phyloP scores from a whole-genome alignment of 2,888 invertebrate species.

The Malthinus seriepunctatus region DNA sequence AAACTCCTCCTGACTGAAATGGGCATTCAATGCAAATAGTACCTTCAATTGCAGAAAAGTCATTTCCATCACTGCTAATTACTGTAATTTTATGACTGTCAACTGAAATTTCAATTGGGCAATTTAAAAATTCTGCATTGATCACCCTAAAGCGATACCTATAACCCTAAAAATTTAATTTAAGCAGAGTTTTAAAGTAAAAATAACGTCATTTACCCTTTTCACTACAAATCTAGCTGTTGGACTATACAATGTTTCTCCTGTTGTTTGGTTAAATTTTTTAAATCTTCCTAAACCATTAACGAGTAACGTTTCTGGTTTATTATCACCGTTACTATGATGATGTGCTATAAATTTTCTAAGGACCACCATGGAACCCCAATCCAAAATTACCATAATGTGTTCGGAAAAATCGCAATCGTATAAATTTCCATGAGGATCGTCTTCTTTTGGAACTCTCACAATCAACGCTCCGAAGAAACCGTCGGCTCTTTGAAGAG shows the following conservation, averaged over 20 bases:
- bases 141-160: slow-evolving; percentile 81
- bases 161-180: slow-evolving; percentile 62
- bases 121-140: slow-evolving; percentile 86
- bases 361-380: slow-evolving; percentile 74
- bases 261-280: slow-evolving; percentile 48
- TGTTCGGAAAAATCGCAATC: slow-evolving; percentile 81
- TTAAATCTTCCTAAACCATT: slow-evolving; percentile 77
- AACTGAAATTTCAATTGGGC: slow-evolving; percentile 81
- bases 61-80: slow-evolving; percentile 79
- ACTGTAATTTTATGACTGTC: slow-evolving; percentile 81
- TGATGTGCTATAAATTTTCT: slow-evolving; percentile 84
- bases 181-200: slow-evolving; percentile 43
- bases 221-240: slow-evolving; percentile 68
- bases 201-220: slow-evolving; percentile 56
- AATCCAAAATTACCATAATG: slow-evolving; percentile 77
- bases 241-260: slow-evolving; percentile 56
- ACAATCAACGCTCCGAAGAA: slow-evolving; percentile 80
- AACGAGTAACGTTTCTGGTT: slow-evolving; percentile 77
- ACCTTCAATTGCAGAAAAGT: slow-evolving; percentile 76
- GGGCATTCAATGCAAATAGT: slow-evolving; percentile 41
- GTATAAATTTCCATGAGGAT: slow-evolving; percentile 70
- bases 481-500: slow-evolving; percentile 85
- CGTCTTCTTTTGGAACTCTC: slow-evolving; percentile 64
- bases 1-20: too few species aligned
- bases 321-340: slow-evolving; percentile 80